phyloP scores from a whole-genome alignment of 1,140 invertebrate genomes.

The Bicyclus anynana region DNA sequence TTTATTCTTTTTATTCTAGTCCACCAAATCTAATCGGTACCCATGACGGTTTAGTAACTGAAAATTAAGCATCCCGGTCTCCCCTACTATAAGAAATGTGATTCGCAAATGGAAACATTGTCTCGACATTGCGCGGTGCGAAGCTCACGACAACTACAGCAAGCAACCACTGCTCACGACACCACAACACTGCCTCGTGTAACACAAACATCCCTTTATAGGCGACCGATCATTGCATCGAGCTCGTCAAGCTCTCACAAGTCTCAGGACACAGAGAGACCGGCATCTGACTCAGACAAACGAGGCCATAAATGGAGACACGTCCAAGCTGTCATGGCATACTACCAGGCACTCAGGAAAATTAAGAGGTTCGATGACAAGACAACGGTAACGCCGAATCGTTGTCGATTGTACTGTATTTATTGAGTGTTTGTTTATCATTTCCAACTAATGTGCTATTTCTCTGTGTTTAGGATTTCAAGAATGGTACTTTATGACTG shows the following conservation, averaged over 20 bases:
- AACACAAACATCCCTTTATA: constrained; percentile 69
- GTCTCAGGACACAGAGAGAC: constrained; percentile 54
- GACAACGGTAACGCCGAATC: constrained; percentile 56
- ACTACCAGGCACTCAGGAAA: constrained; percentile 90
- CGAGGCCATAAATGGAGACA: constrained; percentile 90
- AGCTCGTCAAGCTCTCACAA: constrained; percentile 68
- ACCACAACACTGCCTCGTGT: constrained; percentile 44
- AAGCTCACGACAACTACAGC: neutral
- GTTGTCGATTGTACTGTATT: constrained; percentile 51
- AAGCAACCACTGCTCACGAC: constrained; percentile 4
- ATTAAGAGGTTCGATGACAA: constrained; percentile 86
- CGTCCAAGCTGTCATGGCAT: constrained; percentile 89
- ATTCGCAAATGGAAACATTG: too few species aligned
- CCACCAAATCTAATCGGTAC: too few species aligned
- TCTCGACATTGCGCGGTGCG: constrained; percentile 1
- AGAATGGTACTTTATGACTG: constrained; percentile 57
- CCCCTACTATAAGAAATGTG: too few species aligned
- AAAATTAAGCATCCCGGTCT: too few species aligned
- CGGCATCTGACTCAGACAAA: constrained; percentile 73
- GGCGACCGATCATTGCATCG: constrained; percentile 70
- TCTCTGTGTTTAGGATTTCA: constrained; percentile 66
- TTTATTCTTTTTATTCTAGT: too few species aligned
- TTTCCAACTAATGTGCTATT: constrained; percentile 63
- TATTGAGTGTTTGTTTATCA: constrained; percentile 59
- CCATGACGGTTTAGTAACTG: too few species aligned